phyloP scores from a whole-genome alignment of 2,888 invertebrate species.

The Euproctis similis region DNA sequence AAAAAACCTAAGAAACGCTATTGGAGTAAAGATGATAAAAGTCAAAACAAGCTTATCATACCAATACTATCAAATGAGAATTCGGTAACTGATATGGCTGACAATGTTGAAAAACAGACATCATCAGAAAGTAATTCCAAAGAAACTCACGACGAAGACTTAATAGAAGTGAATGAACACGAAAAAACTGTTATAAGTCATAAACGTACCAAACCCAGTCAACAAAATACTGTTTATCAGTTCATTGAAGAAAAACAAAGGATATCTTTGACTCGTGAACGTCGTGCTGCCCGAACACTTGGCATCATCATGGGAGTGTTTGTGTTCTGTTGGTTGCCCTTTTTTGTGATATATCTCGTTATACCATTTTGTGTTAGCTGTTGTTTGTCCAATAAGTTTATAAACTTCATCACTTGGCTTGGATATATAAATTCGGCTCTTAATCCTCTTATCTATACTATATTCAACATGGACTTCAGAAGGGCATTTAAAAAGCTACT shows the following conservation, averaged over 20 bases:
- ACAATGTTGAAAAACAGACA: conserved; percentile 56
- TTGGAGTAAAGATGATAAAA: conserved; percentile 69
- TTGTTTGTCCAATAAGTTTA: conserved; percentile 85
- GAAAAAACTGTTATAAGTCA: conserved; percentile 35
- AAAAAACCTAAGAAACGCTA: conserved; percentile 74
- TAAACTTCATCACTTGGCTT: conserved; percentile 94
- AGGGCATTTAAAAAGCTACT: conserved; percentile 89
- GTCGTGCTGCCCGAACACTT: conserved; percentile 94
- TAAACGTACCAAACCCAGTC: conserved; percentile 43
- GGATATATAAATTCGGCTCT: conserved; percentile 94
- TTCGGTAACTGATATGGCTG: conserved; percentile 58
- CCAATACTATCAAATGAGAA: conserved; percentile 66
- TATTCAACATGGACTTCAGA: conserved; percentile 95
- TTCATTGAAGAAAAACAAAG: conserved; percentile 93
- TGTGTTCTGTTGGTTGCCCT: conserved; percentile 98
- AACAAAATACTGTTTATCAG: conserved; percentile 83
- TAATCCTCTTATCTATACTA: conserved; percentile 95
- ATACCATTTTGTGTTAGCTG: conserved; percentile 90
- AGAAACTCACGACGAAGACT: conserved; percentile 58
- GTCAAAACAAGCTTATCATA: conserved; percentile 63
- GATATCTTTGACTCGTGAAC: conserved; percentile 94
- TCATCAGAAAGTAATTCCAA: conserved; percentile 70
- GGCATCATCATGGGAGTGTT: conserved; percentile 99
- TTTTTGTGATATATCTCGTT: conserved; percentile 96
- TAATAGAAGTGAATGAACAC: conserved; percentile 46